Evolutionary conservation across 2,888 invertebrate species (phyloP), one percentile per base, ranked within the genome.

Genomic region (Balanococcus diminutus): DNA sequence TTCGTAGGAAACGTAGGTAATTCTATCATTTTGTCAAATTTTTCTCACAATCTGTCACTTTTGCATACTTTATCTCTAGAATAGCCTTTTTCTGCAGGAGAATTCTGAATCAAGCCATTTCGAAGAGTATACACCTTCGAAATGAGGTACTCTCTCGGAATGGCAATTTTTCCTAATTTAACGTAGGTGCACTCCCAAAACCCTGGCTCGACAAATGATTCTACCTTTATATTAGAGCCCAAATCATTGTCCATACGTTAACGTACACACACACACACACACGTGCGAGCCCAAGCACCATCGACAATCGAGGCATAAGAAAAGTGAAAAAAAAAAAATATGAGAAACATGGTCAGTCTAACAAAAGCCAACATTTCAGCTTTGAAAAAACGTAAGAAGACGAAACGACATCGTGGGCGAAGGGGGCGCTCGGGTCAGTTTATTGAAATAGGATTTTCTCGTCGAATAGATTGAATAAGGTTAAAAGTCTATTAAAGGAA

Each of bases 371-470:
- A 25, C 61, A 14, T 42, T 42, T 42, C 14, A 42, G 42, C 42
- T 42, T 42, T 42, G 3, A 16, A n/a, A n/a, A n/a, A 16, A 14
- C 42, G 42, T n/a, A n/a, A 42, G 14, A 42, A 42, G 16, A 16
- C 16, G 14, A 42, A 42, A 56, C 2, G 16, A 56, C 2, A 22
- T 22, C 19, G 56, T 1, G 14, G 1, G 42, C 14, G 42, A 16
- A 14, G 3, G 42, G 42, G 16, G 36, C 3, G 46, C 6, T 56
- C 39, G 42, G 81, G 81, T 51, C 82, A 82, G 82, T 82, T 82
- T 82, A 82, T 82, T 82, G 82, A 51, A 82, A 82, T 82, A 82
- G 82, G 82, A 82, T 82, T 51, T 82, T 82, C 82, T 82, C 82
- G 51, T 82, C 82, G 82, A 82, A 51, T 51, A 82, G 46, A 46